Percentiles rank a stretch among this genome's conserved stretches.
Evolutionary conservation across 2,113 vertebrate genomes (phyloP).

Genomic region (Egretta garzetta): DNA sequence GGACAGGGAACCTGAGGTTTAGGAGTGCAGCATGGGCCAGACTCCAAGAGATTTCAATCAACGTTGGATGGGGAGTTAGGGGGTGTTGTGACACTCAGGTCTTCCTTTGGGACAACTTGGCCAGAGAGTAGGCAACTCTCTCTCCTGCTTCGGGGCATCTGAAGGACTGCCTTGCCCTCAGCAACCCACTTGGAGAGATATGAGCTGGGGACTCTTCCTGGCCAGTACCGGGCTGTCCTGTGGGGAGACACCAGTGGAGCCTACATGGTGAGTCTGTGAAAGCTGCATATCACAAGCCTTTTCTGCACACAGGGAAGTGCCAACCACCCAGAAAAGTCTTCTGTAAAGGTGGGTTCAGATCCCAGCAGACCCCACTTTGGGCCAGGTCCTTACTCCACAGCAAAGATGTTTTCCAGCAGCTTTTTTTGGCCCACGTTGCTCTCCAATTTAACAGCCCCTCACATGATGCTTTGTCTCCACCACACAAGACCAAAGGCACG

Average conservation of each 20-base stretch:
- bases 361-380: neutral
- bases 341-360: neutral
- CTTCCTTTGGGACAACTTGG: neutral
- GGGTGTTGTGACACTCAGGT: neutral
- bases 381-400: neutral
- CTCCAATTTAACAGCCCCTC: neutral
- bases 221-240: neutral
- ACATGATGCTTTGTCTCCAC: neutral
- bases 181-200: accelerated
- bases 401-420: neutral
- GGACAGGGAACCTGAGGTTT: neutral
- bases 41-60: neutral
- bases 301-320: neutral
- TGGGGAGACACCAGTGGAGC: neutral
- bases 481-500: neutral
- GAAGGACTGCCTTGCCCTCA: neutral
- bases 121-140: neutral
- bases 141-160: neutral
- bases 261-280: neutral
- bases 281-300: neutral
- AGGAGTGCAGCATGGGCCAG: neutral
- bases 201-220: neutral
- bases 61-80: neutral
- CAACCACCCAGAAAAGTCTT: neutral
- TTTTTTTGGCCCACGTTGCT: neutral